Evolutionary conservation across 2,797 vertebrate genomes (phyloP), one percentile per base, ranked within the genome.

Genomic region (Paguma larvata): DNA sequence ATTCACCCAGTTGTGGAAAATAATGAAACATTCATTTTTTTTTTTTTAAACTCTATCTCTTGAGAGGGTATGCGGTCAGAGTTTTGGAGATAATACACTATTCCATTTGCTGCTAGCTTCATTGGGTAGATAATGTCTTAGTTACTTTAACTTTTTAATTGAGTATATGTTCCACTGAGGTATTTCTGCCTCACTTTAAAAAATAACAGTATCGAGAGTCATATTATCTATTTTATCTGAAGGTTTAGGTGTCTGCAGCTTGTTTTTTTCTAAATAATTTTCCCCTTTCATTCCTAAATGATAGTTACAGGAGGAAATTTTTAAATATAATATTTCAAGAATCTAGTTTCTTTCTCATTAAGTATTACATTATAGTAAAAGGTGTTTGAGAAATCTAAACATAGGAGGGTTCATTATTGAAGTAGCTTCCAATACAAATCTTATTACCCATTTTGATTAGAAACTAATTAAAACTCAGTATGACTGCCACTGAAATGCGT

Each of bases 161-260:
- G 5, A 56, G 3, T 34, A 15, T 23, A 12, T 92, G 41, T 73
- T 4, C 19, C 67, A 7, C 56, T 73, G n/a, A 91, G 2, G 16
- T 79, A 53, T 63, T 93, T 78, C 38, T 86, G 16, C 12, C 13
- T 80, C 53, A 65, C 21, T 59, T 59, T 23, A 75, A 63, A 70
- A 62, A 63, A 59, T n/a, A 90, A 59, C 62, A 41, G 7, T 82
- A 48, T 14, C 62, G 5, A 77, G 32, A 23, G 1, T 91, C 25
- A 79, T 15, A 3, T 83, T 90, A 53, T 56, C 3, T 65, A 72
- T 95, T 94, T 95, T 56, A 89, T 56, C 95, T 30, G 80, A 80
- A 88, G 4, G 38, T 30, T 67, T 94, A 78, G 12, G 13, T 88
- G 27, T 63, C 72, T 86, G 5, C 44, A 12, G 6, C 7, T 44